These are phyloP conservation scores for Melipona beecheii DNA, from an alignment of 2,888 invertebrate species.

Conservation along the genomic window DNA sequence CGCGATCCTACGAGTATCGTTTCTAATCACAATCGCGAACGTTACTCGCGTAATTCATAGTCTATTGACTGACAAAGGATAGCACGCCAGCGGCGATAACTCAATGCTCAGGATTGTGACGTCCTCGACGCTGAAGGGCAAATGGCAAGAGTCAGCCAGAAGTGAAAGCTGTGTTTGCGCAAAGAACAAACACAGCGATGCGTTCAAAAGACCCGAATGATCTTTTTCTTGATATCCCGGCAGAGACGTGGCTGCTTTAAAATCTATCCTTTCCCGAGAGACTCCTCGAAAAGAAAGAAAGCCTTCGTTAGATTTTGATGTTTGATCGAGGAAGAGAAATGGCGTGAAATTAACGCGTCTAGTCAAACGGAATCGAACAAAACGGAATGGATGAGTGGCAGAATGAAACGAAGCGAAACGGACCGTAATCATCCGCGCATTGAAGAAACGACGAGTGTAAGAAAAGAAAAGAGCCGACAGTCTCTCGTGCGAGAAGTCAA, in stretches of 20 bases:
- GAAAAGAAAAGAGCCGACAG: slow-evolving; percentile 51
- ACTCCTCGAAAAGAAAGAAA: neutral
- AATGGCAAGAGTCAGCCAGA: slow-evolving; percentile 29
- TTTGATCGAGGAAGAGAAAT: neutral
- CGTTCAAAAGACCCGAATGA: neutral
- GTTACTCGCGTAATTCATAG: too few relatives aligned
- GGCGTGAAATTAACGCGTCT: neutral
- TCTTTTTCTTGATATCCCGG: neutral
- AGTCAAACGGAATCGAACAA: neutral
- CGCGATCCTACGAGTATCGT: neutral
- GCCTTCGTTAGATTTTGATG: neutral
- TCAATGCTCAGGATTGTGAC: neutral
- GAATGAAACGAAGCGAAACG: slow-evolving; percentile 11
- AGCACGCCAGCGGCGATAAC: slow-evolving; percentile 5
- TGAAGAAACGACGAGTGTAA: slow-evolving; percentile 23
- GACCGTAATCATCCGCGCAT: slow-evolving; percentile 11
- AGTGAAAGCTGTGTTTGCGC: slow-evolving; percentile 61
- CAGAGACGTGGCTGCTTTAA: neutral
- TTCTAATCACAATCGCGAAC: neutral
- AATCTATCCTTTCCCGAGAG: neutral
- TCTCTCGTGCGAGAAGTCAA: slow-evolving; percentile 38
- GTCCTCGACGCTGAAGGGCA: slow-evolving; percentile 27
- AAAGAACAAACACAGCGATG: slow-evolving; percentile 26
- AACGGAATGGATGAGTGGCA: neutral
- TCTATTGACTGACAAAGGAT: neutral